A percentile compares a stretch with the other conserved stretches of the same genome.
Evolutionary conservation across 2,113 vertebrate genomes (phyloP).

Genomic region (Cyanocitta stelleri): DNA sequence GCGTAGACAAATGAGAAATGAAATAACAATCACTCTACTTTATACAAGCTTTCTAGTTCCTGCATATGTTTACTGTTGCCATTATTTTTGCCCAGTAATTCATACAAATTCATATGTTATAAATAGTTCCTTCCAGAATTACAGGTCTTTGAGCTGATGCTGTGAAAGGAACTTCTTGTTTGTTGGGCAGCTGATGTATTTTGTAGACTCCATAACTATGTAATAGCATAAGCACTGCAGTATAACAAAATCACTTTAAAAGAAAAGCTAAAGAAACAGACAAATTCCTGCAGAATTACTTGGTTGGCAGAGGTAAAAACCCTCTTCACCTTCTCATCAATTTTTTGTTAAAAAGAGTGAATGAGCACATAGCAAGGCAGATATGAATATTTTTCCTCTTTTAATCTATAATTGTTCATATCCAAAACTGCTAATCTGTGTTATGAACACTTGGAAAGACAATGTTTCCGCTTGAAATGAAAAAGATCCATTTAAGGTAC

Average conservation of each 20-base stretch:
- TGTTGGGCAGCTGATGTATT: neutral
- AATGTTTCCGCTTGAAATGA: neutral
- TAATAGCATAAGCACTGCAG: neutral
- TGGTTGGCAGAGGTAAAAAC: neutral
- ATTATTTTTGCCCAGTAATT: neutral
- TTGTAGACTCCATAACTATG: neutral
- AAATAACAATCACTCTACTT: neutral
- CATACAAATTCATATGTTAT: neutral
- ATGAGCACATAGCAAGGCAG: neutral
- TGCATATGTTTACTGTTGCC: neutral
- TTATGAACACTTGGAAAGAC: neutral
- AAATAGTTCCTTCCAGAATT: neutral
- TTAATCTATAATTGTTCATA: neutral
- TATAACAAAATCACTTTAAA: neutral
- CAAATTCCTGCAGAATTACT: neutral
- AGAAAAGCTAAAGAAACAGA: neutral
- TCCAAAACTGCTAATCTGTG: neutral
- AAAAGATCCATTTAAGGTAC: neutral
- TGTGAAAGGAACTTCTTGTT: neutral
- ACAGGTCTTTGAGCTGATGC: neutral
- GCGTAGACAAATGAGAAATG: accelerated
- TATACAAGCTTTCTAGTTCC: neutral
- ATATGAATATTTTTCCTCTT: neutral
- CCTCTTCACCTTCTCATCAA: neutral
- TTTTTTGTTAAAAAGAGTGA: neutral